Evolutionary conservation across 2,797 vertebrate genomes (phyloP), one percentile per base, ranked within the genome.

Genomic region (Etheostoma nigrum): DNA sequence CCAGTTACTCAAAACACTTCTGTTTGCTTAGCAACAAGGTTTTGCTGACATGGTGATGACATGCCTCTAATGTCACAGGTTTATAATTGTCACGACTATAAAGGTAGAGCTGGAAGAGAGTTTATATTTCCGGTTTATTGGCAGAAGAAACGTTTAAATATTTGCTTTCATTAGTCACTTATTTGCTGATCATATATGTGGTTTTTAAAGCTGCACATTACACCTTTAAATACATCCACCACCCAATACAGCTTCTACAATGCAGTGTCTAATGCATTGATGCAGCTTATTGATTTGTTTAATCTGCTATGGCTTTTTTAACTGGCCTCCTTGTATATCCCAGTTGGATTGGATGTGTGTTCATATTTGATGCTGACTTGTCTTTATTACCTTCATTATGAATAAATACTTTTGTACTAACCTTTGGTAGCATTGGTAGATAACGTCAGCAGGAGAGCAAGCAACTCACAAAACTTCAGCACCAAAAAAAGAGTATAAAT

Each of bases 21-120:
- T 27, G 33, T 16, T 52, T 61, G 48, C 25, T 52, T 1, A 27
- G 21, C 21, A 52, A 30, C 1, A 0, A 12, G 8, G 7, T 13
- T n/a, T 25, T n/a, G 15, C 40, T 60, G 36, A 60, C 65, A 47
- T 48, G 5, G 15, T 23, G 48, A 44, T 45, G 21, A 40, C 30
- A 49, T 18, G 15, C 48, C 16, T 47, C 51, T 62, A 30, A 64
- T 69, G 33, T 75, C 57, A 75, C 18, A 53, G 36, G 16, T 44
- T 25, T 49, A 8, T 58, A 14, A 27, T 4, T 53, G 45, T 58
- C 15, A 14, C 8, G 2, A 57, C 16, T 21, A n/a, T 19, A 1
- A 23, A 19, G 42, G 7, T 45, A 7, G 47, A 25, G 36, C 18
- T 65, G 36, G 14, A 47, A 30, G 14, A 18, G 15, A 30, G 18